phyloP scores from a whole-genome alignment of 1,140 invertebrate species.

The Heliconius hermathena region DNA sequence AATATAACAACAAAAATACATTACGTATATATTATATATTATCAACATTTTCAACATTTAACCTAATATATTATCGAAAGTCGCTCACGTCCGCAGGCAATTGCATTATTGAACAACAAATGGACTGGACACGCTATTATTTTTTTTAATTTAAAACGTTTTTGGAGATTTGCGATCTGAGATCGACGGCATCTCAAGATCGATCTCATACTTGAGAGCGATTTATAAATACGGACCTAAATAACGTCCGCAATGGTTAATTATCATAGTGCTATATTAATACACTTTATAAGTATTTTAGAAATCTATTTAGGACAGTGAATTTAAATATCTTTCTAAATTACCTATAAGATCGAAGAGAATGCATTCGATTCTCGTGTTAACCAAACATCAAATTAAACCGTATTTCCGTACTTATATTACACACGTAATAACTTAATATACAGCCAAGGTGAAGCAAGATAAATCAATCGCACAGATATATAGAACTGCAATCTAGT shows the following conservation, averaged over 20 bases:
- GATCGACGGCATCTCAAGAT: no score
- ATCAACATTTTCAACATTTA: not conserved
- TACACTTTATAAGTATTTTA: not conserved
- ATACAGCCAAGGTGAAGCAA: slow-evolving; percentile 14
- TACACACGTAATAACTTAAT: not conserved
- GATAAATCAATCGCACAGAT: slow-evolving; percentile 12
- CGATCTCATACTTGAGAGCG: no score
- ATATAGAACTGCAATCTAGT: slow-evolving; percentile 1
- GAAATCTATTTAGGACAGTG: not conserved
- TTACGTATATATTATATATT: not conserved
- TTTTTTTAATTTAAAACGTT: not conserved
- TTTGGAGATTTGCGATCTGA: not conserved
- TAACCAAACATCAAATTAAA: not conserved
- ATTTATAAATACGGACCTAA: no score
- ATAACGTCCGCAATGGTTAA: not conserved
- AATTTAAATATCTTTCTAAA: not conserved
- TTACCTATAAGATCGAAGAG: not conserved
- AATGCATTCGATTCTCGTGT: not conserved
- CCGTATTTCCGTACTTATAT: not conserved
- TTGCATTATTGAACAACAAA: slow-evolving; percentile 13
- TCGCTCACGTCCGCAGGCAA: not conserved
- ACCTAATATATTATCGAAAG: slow-evolving; percentile 15
- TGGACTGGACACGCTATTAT: not conserved
- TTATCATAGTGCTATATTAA: not conserved
- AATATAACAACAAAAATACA: not conserved